Evolutionary conservation across 2,888 invertebrate species (phyloP), one percentile per base, ranked within the genome.

Genomic region (Eulithis prunata): DNA sequence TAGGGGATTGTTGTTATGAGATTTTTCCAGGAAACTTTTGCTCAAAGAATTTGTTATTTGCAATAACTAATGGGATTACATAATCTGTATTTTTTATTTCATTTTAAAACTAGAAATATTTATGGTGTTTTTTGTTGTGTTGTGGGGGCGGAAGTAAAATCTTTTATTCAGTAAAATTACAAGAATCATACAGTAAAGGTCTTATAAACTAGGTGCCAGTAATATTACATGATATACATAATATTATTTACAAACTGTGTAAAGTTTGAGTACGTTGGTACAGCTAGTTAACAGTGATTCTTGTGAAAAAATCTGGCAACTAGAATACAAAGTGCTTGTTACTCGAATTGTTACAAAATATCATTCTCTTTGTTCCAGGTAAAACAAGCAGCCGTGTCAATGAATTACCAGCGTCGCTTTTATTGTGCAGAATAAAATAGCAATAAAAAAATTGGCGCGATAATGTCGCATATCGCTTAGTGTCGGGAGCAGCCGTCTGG

Each of bases 301-400:
- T n/a, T n/a, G 4, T 46, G 13, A 46, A 14, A 47, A 47, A 47
- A 47, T n/a, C 41, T 41, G 41, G 41, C 8, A 41, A 41, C 10
- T 41, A 11, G 3, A 41, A 10, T 56, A n/a, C 12, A n/a, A 28
- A 43, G 10, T 43, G n/a, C 32, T 13, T 28, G 49, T 56, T 14
- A 43, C 49, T 11, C 45, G 36, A 52, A 57, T 14, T 45, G 56
- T 43, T 51, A 62, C 55, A 62, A 57, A 51, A 53, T 62, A 53
- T 57, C 21, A 71, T 74, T 75, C 70, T 57, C 67, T 77, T 79
- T 83, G 82, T 83, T 83, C 52, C 83, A 83, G 83, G 77, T 82
- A 77, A 75, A 75, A 71, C 74, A 55, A 55, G 61, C 56, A 73
- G 62, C 71, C 71, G 75, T 72, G 75, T 75, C 77, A 71, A 76